Base-by-base conservation (phyloP, 1,140 invertebrate species). In the Drosophila auraria region DNA sequence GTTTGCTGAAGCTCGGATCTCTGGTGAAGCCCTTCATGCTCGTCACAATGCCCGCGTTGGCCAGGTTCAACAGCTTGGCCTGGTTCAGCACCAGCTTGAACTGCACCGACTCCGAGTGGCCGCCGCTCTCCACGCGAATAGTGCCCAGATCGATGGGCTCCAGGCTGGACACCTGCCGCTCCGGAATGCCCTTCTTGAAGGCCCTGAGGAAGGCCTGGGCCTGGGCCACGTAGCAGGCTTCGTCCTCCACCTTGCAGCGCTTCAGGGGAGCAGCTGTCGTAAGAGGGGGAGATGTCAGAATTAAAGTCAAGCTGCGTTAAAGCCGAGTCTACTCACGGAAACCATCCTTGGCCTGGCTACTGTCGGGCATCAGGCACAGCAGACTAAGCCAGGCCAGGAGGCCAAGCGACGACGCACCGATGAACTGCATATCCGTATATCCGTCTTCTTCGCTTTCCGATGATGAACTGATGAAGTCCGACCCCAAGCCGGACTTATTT, bases 161-260 rank as follows among this genome's bases (percentile, higher is more conserved):
- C 9, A 90, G 17, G 0, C 33, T 9, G 5, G 51, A 36, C 42
- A 90, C 40, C 17, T 61, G 15, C 6, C 40, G 42, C 0, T 82
- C 68, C 0, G 71, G 75, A 15, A 86, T 36, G 4, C 86, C 86
- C 0, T 61, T 6, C 11, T 57, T 56, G n/a, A 71, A 90, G 6
- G n/a, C 40, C 2, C 8, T 14, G 2, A 90, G 45, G 14, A 64
- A 90, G 20, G 8, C 5, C 40, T 80, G 56, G 0, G 57, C 71
- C 40, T 90, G 86, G 8, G 36, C 20, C 38, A 76, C 12, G 0
- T 69, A 6, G 8, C 86, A 90, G 1, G 25, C 17, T 17, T 90
- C 86, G 17, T 90, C 79, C 8, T 71, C 54, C n/a, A 79, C 6
- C 3, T 54, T 69, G 36, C 84, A 89, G 12, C 63, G 81, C 15